phyloP scores from a whole-genome alignment of 2,797 vertebrate species.

The Brachyalestes nurse region DNA sequence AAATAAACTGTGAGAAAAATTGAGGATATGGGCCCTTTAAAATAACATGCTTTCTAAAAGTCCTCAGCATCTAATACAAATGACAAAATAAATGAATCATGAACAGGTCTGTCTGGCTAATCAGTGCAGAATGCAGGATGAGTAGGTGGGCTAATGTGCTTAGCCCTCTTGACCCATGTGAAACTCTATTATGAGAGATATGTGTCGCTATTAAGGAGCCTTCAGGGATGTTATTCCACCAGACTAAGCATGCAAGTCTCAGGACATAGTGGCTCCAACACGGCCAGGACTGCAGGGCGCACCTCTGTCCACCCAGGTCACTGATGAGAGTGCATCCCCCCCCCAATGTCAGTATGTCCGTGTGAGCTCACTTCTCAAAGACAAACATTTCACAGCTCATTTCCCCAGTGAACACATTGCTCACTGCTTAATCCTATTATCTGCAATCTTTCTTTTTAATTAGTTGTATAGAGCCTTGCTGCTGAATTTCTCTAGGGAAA shows the following conservation, averaged over 20 bases:
- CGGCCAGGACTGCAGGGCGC: not conserved
- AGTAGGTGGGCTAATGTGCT: not conserved
- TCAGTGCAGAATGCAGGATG: not conserved
- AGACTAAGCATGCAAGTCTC: too few species aligned
- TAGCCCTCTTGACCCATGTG: not conserved
- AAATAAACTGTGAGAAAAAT: too few species aligned
- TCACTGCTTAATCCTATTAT: slow-evolving; percentile 20
- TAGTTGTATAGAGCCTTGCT: not conserved
- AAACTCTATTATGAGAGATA: not conserved
- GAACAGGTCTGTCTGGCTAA: too few species aligned
- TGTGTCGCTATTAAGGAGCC: not conserved
- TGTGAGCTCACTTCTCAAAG: not conserved
- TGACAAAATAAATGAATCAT: too few species aligned
- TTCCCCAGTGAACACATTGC: not conserved
- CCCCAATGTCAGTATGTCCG: not conserved
- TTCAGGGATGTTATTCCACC: not conserved
- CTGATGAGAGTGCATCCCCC: too few species aligned
- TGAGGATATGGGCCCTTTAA: too few species aligned
- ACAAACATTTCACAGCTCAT: not conserved
- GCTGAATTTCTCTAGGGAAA: not conserved
- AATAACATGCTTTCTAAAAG: too few species aligned
- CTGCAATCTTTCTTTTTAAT: slow-evolving; percentile 7
- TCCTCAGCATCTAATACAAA: too few species aligned
- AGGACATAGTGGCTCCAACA: too few species aligned
- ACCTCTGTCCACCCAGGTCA: not conserved